Base-by-base conservation (phyloP, 1,140 invertebrate genomes). In the Hesperophylax magnus region DNA sequence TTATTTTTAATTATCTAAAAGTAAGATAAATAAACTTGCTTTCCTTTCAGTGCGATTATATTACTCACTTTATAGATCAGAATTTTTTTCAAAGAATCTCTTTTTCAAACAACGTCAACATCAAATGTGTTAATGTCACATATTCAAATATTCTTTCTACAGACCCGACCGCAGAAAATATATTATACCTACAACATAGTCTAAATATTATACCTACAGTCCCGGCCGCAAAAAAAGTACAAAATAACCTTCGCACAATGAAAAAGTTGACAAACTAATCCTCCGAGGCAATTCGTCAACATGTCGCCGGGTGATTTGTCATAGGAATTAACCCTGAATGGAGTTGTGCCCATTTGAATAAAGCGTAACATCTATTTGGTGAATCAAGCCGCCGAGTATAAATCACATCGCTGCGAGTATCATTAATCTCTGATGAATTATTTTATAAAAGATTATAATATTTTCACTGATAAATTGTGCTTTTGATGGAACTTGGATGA, bases 231-330 rank as follows among this genome's bases (percentile, higher is more conserved):
- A 69, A 65, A 67, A 78, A 53, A 6, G 47, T 60, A 34, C 24
- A 34, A 22, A 47, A 14, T 47, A 47, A 47, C 39, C 39, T 47
- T 47, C 52, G 22, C 22, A 77, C 31, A 76, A 78, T 54, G 63
- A 69, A 56, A 67, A 78, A 78, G 61, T 78, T 78, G 77, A 78
- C 63, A 34, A 78, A 78, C 77, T 78, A 84, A 84, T 84, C 83
- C 83, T 14, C 24, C 5, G 53, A 31, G 80, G 76, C 78, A 47
- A 84, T 84, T 82, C 83, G 80, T 84, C 83, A 84, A 82, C 83
- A 80, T 82, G 83, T 84, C 83, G 74, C 78, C 17, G 34, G 65
- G 80, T 78, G 80, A 84, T 84, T 84, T 84, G 80, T 84, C 83
- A 84, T 80, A 78, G 80, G 83, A 84, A 84, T 84, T 84, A 84